phyloP scores from a whole-genome alignment of 1,140 invertebrate species.

The Paracyclopina nana region DNA sequence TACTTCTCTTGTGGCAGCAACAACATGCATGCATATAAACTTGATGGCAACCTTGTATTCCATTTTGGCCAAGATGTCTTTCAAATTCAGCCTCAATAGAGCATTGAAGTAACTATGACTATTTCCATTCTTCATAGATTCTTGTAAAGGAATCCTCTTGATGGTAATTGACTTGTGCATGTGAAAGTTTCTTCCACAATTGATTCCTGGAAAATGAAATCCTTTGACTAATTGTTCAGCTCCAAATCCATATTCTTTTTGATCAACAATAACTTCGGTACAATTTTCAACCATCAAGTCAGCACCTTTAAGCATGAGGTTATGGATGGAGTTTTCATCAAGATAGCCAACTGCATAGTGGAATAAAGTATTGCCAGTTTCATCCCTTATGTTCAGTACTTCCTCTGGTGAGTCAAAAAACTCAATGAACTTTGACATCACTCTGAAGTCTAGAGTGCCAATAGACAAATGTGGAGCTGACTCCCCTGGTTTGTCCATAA shows the following conservation, averaged over 20 bases:
- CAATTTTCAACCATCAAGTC: not conserved
- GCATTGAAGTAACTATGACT: constrained; percentile 16
- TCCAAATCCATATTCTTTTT: constrained; percentile 1
- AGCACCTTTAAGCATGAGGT: constrained; percentile 4
- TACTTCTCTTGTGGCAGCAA: constrained; percentile 2
- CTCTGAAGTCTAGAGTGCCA: constrained; percentile 1
- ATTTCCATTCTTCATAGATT: constrained; percentile 2
- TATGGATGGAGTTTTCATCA: constrained; percentile 5
- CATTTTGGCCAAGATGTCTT: not conserved
- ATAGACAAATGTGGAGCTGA: not conserved
- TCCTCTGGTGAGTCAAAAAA: not conserved
- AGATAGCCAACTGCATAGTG: constrained; percentile 5
- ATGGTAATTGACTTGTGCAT: not conserved
- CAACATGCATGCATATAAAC: constrained; percentile 1
- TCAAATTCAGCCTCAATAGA: not conserved
- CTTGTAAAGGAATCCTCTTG: constrained; percentile 7
- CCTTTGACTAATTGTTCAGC: not conserved
- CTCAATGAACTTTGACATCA: not conserved
- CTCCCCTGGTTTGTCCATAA: not conserved
- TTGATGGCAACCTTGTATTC: not conserved
- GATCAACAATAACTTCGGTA: too few relatives aligned
- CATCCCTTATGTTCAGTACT: not conserved
- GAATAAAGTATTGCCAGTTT: constrained; percentile 1
- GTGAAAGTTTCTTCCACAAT: not conserved
- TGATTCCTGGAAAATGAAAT: not conserved